Conservation (phyloP, 2,888 invertebrate species). For the Papilio protenor region DNA sequence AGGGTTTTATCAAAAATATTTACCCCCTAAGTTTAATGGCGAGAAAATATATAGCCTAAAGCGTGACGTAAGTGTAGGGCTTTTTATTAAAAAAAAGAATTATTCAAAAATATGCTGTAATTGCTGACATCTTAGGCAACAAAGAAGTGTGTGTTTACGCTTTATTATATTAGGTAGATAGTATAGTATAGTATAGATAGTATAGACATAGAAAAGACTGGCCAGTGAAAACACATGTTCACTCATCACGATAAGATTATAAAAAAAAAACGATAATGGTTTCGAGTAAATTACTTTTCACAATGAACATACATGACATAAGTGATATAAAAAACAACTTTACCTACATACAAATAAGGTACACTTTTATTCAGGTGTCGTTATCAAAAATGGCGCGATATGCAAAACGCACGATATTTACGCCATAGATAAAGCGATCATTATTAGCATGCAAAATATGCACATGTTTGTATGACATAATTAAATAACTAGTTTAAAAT, state of each 20-base stretch:
- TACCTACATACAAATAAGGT: not conserved
- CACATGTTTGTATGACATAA: not conserved
- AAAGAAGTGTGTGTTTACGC: no score
- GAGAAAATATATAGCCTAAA: no score
- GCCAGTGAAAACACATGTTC: not conserved
- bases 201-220: no score
- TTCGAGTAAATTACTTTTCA: slow-evolving; percentile 1
- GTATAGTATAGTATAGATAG: no score
- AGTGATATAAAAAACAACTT: not conserved
- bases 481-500: not conserved
- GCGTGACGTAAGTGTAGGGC: no score
- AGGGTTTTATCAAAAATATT: no score
- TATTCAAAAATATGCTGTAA: no score
- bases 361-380: not conserved
- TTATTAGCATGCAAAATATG: not conserved
- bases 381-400: slow-evolving; percentile 25
- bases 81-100: no score
- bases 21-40: no score
- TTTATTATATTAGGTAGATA: no score
- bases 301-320: slow-evolving; percentile 10
- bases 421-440: slow-evolving; percentile 3
- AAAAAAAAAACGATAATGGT: slow-evolving; percentile 1
- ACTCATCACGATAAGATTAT: slow-evolving; percentile 9
- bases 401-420: slow-evolving; percentile 7
- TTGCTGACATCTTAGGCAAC: no score